Conservation (phyloP, 1,140 invertebrate genomes). For the Microvelia longipes region DNA sequence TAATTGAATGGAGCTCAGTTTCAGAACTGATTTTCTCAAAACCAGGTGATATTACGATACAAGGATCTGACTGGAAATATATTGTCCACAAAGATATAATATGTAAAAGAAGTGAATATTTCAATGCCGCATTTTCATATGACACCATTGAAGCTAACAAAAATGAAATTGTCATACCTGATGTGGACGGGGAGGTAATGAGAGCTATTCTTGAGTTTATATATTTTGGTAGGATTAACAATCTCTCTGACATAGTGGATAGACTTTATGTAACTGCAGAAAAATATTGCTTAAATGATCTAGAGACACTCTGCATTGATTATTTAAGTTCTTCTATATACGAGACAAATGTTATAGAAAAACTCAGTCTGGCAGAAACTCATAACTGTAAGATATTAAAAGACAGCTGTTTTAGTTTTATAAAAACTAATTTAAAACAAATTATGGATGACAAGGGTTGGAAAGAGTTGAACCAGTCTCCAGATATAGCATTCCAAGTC, state of each 20-base stretch:
- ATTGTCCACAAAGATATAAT: background rate
- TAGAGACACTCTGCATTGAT: background rate
- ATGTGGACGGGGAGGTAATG: background rate
- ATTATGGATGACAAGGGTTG: background rate
- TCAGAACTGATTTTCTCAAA: background rate
- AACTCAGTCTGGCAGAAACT: background rate
- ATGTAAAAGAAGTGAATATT: background rate
- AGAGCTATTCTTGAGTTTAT: background rate
- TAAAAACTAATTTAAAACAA: background rate
- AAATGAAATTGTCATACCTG: background rate
- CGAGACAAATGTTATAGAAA: background rate
- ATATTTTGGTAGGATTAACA: background rate
- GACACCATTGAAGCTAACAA: background rate
- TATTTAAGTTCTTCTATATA: background rate
- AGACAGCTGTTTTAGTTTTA: background rate
- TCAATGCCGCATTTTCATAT: background rate
- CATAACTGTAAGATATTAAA: background rate
- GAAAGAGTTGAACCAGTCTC: background rate
- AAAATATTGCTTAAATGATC: background rate
- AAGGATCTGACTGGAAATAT: background rate
- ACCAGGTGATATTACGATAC: background rate
- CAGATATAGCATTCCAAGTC: background rate
- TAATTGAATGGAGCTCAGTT: too few relatives aligned
- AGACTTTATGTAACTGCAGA: background rate
- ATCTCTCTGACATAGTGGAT: background rate